phyloP scores from a whole-genome alignment of 2,113 vertebrate species.

The Calyptommatus sinebrachiatus region DNA sequence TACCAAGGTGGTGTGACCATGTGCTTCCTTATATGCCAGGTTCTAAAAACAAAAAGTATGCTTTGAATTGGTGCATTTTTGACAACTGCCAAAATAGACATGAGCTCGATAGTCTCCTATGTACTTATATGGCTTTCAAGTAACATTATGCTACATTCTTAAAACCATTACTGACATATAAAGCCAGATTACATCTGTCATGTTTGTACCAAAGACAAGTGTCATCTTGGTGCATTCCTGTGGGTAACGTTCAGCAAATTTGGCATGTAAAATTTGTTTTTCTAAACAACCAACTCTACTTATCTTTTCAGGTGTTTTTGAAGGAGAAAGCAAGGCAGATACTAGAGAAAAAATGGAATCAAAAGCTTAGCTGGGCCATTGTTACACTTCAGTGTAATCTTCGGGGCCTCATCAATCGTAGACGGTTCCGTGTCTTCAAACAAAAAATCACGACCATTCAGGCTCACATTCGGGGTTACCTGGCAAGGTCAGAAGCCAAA shows the following conservation, averaged over 20 bases:
- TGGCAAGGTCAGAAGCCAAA: conserved; percentile 75
- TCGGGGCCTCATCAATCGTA: conserved; percentile 74
- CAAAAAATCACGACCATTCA: conserved; percentile 83
- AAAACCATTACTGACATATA: not conserved
- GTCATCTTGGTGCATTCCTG: not conserved
- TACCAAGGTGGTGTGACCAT: conserved; percentile 78
- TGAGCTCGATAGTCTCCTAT: not conserved
- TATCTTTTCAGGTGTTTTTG: conserved; percentile 79
- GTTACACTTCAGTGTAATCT: conserved; percentile 85
- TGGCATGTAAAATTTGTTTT: not conserved
- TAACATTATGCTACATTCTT: not conserved
- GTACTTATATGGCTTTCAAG: too few relatives aligned
- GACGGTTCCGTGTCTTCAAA: conserved; percentile 78
- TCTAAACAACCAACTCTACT: not conserved
- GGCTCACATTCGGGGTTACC: conserved; percentile 84
- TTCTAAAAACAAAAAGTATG: not conserved
- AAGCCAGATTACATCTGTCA: too few relatives aligned
- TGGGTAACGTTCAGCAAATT: not conserved
- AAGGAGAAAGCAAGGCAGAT: conserved; percentile 79
- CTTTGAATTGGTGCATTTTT: not conserved
- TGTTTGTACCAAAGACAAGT: not conserved
- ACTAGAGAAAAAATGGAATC: conserved; percentile 77
- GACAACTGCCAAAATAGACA: not conserved
- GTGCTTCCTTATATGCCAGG: not conserved
- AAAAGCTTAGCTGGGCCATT: conserved; percentile 81